Conservation (phyloP, 2,113 vertebrate species). For the Apteryx mantelli region DNA sequence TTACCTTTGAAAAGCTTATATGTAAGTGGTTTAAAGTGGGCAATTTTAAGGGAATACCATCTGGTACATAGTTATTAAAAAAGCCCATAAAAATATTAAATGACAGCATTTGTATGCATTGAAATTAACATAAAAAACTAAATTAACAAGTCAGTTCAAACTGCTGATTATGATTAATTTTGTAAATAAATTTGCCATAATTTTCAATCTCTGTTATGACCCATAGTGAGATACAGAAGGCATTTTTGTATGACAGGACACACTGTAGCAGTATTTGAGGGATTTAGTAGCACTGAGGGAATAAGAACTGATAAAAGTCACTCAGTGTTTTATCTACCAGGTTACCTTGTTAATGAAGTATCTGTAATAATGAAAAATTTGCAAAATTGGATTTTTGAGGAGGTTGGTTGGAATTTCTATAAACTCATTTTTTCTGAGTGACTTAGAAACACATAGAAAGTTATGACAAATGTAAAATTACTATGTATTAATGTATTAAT, state of each 20-base stretch:
- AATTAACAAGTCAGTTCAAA: constrained; percentile 26
- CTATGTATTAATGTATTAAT: not conserved
- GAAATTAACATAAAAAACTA: constrained; percentile 19
- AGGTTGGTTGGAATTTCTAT: constrained; percentile 2
- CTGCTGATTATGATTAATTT: constrained; percentile 26
- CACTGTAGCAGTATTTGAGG: not conserved
- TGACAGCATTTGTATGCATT: constrained; percentile 2
- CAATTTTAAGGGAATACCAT: constrained; percentile 26
- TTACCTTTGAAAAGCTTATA: constrained; percentile 47
- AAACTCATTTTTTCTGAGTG: not conserved
- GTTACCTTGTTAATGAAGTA: constrained; percentile 18
- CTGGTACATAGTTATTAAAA: constrained; percentile 14
- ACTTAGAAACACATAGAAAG: not conserved
- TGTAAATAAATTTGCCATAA: constrained; percentile 8
- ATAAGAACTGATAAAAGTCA: constrained; percentile 1
- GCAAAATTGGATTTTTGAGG: constrained; percentile 9
- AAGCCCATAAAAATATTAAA: constrained; percentile 10
- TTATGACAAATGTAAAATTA: not conserved
- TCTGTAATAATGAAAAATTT: constrained; percentile 15
- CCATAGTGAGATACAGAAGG: not conserved
- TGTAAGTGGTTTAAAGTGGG: not conserved
- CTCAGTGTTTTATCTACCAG: constrained; percentile 10
- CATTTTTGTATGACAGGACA: not conserved
- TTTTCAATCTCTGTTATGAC: not conserved
- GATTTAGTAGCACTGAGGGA: not conserved